Evolutionary conservation across 2,113 vertebrate genomes (phyloP).

Genomic region (Hippolais icterina): DNA sequence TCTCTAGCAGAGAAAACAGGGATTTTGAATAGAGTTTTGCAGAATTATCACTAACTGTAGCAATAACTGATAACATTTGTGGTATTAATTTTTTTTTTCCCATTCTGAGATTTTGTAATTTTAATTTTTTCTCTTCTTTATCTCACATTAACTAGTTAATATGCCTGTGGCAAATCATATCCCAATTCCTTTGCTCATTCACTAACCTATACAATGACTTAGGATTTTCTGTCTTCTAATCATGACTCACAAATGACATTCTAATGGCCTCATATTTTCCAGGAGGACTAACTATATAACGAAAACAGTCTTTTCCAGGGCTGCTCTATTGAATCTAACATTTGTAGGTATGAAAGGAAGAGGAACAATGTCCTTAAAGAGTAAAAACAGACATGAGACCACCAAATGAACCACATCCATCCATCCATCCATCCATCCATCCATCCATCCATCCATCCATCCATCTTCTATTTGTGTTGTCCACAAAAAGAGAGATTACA

Average conservation of each 20-base stretch:
- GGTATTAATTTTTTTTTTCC: background rate
- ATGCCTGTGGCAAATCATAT: background rate
- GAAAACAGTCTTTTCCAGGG: background rate
- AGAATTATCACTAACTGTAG: background rate
- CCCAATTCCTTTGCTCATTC: background rate
- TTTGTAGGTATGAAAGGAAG: background rate
- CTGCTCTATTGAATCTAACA: background rate
- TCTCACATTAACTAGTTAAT: background rate
- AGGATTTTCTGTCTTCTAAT: background rate
- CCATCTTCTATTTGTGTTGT: background rate
- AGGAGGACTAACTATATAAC: background rate
- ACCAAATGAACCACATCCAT: background rate
- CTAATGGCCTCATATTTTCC: background rate
- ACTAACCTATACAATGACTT: background rate
- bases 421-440: background rate
- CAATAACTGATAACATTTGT: background rate
- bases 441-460: background rate
- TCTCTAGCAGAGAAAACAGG: too few species aligned
- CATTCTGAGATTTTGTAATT: background rate
- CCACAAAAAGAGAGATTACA: background rate
- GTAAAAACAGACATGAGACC: background rate
- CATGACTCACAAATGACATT: background rate
- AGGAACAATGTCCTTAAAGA: background rate
- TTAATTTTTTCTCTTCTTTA: background rate
- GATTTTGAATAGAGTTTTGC: background rate